Evolutionary conservation across 2,888 invertebrate genomes (phyloP).

Genomic region (Zhuqinia jingwanae): DNA sequence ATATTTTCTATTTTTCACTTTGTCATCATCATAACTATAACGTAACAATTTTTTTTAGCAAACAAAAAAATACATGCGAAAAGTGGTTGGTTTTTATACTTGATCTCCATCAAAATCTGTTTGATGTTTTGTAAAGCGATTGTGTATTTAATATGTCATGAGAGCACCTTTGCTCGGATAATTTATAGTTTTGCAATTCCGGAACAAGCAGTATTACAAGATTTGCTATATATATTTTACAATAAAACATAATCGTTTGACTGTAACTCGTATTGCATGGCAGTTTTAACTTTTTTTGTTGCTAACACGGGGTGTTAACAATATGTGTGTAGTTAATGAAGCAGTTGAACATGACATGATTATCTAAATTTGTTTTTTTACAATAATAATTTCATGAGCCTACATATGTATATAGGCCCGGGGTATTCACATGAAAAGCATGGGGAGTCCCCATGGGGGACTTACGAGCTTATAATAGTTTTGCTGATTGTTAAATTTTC

Average conservation of each 20-base stretch:
- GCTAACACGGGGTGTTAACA: background rate
- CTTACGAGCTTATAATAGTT: background rate
- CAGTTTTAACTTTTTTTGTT: background rate
- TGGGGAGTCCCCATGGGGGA: background rate
- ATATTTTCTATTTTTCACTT: conserved; percentile 20
- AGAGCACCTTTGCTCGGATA: background rate
- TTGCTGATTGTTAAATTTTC: conserved; percentile 7
- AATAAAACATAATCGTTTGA: background rate
- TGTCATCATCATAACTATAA: no score
- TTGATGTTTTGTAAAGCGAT: background rate
- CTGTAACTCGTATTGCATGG: background rate
- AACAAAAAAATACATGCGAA: no score
- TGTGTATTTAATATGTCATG: background rate
- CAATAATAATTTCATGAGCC: background rate
- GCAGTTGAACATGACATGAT: no score
- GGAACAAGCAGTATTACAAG: conserved; percentile 23
- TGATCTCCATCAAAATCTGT: background rate
- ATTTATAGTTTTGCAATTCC: background rate
- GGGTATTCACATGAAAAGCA: background rate
- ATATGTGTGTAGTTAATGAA: no score
- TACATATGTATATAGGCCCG: background rate
- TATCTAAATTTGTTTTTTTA: no score
- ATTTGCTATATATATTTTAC: background rate
- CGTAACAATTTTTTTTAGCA: background rate
- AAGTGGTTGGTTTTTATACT: conserved; percentile 11